Percentiles rank a stretch among this genome's conserved stretches.
These are phyloP conservation scores for Eulemur mongoz DNA, from an alignment of 2,797 vertebrate genomes.

Conservation along the genomic window DNA sequence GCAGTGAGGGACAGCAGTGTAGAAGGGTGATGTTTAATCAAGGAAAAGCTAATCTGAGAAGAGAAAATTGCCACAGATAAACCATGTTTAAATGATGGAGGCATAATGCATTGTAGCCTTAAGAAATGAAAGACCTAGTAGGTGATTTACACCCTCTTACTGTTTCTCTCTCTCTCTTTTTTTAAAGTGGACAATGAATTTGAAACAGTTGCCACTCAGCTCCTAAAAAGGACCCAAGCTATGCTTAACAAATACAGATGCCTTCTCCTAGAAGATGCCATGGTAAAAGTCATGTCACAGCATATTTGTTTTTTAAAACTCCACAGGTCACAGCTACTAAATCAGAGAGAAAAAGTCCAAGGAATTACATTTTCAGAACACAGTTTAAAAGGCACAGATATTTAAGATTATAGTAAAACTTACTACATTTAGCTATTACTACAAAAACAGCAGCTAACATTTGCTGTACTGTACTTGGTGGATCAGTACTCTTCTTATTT, in stretches of 20 bases:
- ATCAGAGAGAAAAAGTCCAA: neutral
- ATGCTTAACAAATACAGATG: conserved; percentile 99
- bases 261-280: conserved; percentile 96
- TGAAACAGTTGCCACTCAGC: conserved; percentile 93
- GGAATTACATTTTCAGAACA: neutral
- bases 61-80: neutral
- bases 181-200: conserved; percentile 92
- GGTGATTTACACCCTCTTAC: neutral
- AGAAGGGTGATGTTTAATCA: neutral
- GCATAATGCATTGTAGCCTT: neutral
- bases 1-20: neutral
- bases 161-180: conserved; percentile 69
- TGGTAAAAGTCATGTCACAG: conserved; percentile 86
- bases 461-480: neutral
- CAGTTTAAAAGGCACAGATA: neutral
- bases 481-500: neutral
- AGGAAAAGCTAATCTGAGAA: neutral
- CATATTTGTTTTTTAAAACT: neutral
- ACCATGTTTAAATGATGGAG: neutral
- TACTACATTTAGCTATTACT: neutral
- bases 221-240: conserved; percentile 94
- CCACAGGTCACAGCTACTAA: neutral
- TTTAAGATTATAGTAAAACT: neutral
- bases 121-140: neutral
- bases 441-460: no score